Conservation (phyloP, 1,140 invertebrate genomes). For the Drosophila kanapiae region DNA sequence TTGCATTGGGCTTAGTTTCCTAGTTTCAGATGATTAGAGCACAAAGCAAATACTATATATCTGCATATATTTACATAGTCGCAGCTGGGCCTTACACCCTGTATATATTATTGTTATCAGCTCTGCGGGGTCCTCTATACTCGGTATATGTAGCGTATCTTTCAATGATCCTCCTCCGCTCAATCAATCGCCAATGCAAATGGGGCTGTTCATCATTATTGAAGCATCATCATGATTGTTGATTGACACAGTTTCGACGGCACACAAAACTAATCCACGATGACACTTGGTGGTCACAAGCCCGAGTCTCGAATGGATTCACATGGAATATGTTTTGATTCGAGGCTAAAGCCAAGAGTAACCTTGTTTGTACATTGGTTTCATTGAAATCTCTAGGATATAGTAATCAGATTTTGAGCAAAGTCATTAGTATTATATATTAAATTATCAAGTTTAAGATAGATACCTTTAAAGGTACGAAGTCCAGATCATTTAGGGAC, state of each 20-base stretch:
- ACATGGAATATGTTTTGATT: neutral
- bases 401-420: neutral
- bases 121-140: slow-evolving; percentile 45
- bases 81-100: slow-evolving; percentile 29
- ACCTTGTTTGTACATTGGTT: neutral
- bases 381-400: neutral
- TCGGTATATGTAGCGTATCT: slow-evolving; percentile 29
- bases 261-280: slow-evolving; percentile 44
- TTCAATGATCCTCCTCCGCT: slow-evolving; percentile 41
- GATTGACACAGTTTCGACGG: slow-evolving; percentile 47
- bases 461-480: neutral
- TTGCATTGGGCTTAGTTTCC: slow-evolving; percentile 49
- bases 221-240: slow-evolving; percentile 45
- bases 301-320: neutral
- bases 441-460: neutral
- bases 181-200: slow-evolving; percentile 45
- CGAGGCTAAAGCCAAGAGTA: neutral
- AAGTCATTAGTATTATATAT: neutral
- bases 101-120: slow-evolving; percentile 21
- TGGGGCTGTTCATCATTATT: slow-evolving; percentile 38
- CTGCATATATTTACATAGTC: slow-evolving; percentile 17
- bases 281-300: slow-evolving; percentile 31
- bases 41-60: slow-evolving; percentile 51
- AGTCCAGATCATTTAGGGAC: neutral
- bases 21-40: slow-evolving; percentile 46